phyloP scores from a whole-genome alignment of 2,113 vertebrate genomes.

The Zosterops pallidus region DNA sequence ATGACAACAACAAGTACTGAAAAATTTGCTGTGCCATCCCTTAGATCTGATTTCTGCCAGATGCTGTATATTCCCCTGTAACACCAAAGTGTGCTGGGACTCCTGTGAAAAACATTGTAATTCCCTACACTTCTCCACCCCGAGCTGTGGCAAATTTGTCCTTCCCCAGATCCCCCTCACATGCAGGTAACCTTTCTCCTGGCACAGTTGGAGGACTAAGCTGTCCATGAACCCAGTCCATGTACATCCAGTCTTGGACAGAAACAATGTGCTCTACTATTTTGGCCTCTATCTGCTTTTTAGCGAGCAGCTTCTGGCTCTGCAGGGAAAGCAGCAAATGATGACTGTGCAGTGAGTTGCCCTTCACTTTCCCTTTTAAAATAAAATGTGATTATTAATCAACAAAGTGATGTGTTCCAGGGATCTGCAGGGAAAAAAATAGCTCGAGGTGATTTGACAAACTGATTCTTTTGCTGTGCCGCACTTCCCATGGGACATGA shows the following conservation, averaged over 20 bases:
- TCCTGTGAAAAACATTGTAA: background rate
- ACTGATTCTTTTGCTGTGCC: slow-evolving; percentile 9
- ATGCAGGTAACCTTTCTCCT: background rate
- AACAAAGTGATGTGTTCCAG: slow-evolving; percentile 8
- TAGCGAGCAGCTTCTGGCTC: background rate
- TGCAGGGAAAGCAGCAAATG: background rate
- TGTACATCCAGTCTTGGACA: background rate
- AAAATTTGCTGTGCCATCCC: background rate
- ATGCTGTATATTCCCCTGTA: background rate
- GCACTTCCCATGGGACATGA: slow-evolving; percentile 12
- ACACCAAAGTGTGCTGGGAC: rapidly evolving
- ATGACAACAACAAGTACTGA: background rate
- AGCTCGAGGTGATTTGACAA: slow-evolving; percentile 35
- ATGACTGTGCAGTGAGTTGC: background rate
- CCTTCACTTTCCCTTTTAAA: slow-evolving; percentile 39
- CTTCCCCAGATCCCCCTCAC: background rate
- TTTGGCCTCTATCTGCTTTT: background rate
- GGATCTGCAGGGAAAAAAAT: background rate
- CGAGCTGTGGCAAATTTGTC: rapidly evolving
- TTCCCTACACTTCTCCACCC: background rate
- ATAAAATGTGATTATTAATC: slow-evolving; percentile 51
- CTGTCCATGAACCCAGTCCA: background rate
- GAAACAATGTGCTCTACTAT: background rate
- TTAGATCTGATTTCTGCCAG: background rate
- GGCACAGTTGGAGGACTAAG: background rate